phyloP scores from a whole-genome alignment of 2,113 vertebrate genomes.

The Mastomys natalensis region DNA sequence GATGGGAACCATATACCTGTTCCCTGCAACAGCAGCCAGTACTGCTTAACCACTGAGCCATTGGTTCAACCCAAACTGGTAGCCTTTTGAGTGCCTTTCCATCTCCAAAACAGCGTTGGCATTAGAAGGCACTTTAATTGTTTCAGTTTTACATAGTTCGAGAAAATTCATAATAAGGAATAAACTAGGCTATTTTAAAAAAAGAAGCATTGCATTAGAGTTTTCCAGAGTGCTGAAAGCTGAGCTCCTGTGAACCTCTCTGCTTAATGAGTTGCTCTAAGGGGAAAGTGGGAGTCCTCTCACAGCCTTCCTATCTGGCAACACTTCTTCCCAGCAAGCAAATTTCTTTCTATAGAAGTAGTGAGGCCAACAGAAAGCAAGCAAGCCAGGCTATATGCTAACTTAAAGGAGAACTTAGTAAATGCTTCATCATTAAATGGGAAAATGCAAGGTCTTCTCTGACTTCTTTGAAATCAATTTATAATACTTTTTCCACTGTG shows the following conservation, averaged over 20 bases:
- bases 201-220: conserved; percentile 53
- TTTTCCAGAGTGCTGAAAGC: conserved; percentile 20
- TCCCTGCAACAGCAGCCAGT: background rate
- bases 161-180: conserved; percentile 51
- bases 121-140: conserved; percentile 22
- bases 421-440: background rate
- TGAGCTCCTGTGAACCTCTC: conserved; percentile 58
- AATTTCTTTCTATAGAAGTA: conserved; percentile 32
- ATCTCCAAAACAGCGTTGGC: background rate
- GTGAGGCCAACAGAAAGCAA: background rate
- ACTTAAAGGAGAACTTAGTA: background rate
- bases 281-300: conserved; percentile 49
- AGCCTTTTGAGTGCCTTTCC: background rate
- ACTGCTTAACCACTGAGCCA: background rate
- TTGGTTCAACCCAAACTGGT: background rate
- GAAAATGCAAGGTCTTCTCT: background rate
- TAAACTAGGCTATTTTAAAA: conserved; percentile 46
- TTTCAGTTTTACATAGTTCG: conserved; percentile 45
- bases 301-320: conserved; percentile 32
- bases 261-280: conserved; percentile 58
- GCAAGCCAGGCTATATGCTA: background rate
- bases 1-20: background rate
- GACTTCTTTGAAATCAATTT: background rate
- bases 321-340: background rate
- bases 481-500: background rate